Evolutionary conservation across 2,113 vertebrate genomes (phyloP).

Genomic region (Oreamnos americanus): DNA sequence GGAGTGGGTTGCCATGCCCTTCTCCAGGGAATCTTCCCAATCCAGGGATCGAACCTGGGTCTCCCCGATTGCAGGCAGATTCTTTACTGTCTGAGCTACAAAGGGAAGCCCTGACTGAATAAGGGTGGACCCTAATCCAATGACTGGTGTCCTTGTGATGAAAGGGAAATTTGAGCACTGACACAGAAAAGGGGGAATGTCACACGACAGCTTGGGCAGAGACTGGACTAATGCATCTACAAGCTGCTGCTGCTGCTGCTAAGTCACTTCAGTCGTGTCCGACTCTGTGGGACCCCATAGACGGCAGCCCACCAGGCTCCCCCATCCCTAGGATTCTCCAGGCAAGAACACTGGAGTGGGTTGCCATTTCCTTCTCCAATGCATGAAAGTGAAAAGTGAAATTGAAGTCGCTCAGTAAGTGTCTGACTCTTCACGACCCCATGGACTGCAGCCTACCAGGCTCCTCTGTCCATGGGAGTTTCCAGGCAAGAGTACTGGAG

Average conservation of each 20-base stretch:
- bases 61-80: neutral
- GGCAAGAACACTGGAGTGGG: no score
- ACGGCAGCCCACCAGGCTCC: no score
- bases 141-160: neutral
- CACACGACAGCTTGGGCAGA: no score
- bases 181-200: neutral
- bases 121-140: neutral
- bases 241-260: no score
- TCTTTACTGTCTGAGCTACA: neutral
- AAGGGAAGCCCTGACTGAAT: neutral
- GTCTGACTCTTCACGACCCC: accelerated
- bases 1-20: neutral
- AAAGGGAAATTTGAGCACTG: neutral
- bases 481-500: no score
- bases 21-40: neutral
- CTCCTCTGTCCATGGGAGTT: accelerated
- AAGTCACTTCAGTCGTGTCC: no score
- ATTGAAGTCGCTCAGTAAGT: no score
- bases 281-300: accelerated
- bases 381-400: no score
- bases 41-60: neutral
- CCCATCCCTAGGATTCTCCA: accelerated
- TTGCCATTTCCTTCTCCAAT: no score
- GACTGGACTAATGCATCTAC: no score
- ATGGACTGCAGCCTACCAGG: no score